Conservation (phyloP, 2,797 vertebrate genomes). For the Karalla daura region DNA sequence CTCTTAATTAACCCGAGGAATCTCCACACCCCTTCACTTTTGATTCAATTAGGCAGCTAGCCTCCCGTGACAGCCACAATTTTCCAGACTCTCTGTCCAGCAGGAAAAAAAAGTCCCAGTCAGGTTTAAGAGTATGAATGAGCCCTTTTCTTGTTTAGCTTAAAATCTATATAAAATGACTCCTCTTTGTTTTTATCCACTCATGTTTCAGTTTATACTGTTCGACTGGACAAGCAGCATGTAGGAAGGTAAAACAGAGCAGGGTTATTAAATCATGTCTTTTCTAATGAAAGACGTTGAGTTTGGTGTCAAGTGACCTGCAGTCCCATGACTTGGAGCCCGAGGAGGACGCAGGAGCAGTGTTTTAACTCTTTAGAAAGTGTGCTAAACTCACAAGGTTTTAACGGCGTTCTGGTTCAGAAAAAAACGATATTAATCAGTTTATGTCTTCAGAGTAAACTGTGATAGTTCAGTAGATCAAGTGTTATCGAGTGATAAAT, state of each 20-base stretch:
- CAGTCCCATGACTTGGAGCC: constrained; percentile 67
- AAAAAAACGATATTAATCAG: neutral
- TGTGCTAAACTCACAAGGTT: neutral
- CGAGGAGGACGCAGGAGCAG: neutral
- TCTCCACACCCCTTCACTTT: constrained; percentile 47
- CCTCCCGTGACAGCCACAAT: constrained; percentile 7
- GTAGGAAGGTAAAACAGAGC: constrained; percentile 1
- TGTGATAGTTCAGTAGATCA: neutral
- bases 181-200: neutral
- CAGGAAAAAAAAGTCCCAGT: constrained; percentile 41
- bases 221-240: neutral
- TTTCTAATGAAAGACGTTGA: constrained; percentile 69
- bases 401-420: neutral
- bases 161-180: neutral
- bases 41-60: constrained; percentile 58
- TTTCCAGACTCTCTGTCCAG: constrained; percentile 1
- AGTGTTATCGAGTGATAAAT: neutral
- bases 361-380: constrained; percentile 3
- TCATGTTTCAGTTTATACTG: neutral
- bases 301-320: constrained; percentile 71
- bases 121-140: constrained; percentile 15
- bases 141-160: neutral
- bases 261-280: constrained; percentile 58
- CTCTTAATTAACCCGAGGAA: constrained; percentile 31
- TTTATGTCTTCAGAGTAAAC: constrained; percentile 1